Evolutionary conservation across 2,797 vertebrate genomes (phyloP), one percentile per base, ranked within the genome.

Genomic region (Danio tinwini): DNA sequence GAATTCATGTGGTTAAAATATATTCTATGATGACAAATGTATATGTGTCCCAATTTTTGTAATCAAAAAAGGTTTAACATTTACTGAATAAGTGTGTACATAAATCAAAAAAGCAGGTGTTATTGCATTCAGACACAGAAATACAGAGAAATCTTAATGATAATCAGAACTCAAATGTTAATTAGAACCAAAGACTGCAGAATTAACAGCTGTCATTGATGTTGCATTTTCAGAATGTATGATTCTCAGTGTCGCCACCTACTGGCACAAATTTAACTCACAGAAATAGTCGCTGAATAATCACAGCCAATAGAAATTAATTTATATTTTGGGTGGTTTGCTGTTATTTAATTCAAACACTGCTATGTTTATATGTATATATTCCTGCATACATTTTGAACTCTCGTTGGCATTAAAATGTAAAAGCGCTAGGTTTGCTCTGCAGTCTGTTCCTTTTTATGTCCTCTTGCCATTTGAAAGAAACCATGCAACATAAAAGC

Each of bases 401-500:
- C 44, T 8, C 8, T 9, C 10, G 16, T 72, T 29, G 12, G 17
- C 53, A 58, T 72, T 21, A 37, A 47, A 21, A 39, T 49, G 29
- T 29, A 1, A 49, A 5, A 16, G 12, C 16, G 14, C 14, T 4
- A 39, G 17, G 12, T 12, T 52, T 17, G 29, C 5, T 40, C 9
- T 69, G 39, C 17, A 37, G 3, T 47, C 40, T n/a, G 40, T 47
- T 59, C 21, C 21, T 29, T 29, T 59, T 65, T 16, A 12, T 49
- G 14, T 16, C 14, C 44, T 29, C 17, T 29, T 7, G 12, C 58
- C 42, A 8, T 14, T 10, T 29, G 13, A 73, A 37, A 29, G 44
- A 74, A 47, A 19, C 7, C 4, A 55, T 19, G 21, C 42, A 70
- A 42, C n/a, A 71, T 52, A 68, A 74, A 52, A 75, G 29, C n/a